Base-by-base conservation (phyloP, 2,797 vertebrate species). In the Microchirus variegatus region DNA sequence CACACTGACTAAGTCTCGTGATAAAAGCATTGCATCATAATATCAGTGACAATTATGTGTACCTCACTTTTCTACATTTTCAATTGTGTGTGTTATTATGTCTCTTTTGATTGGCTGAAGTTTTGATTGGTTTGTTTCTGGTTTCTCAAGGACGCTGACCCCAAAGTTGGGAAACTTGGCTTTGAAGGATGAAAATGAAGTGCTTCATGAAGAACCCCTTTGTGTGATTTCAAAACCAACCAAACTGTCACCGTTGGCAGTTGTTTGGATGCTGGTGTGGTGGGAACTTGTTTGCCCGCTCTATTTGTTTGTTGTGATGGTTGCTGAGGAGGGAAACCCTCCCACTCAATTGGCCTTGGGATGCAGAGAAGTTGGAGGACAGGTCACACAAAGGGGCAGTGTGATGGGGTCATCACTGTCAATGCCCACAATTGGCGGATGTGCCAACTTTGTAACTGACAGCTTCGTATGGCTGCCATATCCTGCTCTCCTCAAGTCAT, bases 211-310 rank as follows among this genome's bases (percentile, higher is more conserved):
- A 83, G 75, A 76, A 75, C 46, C 35, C 78, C 75, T 83, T 89
- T 88, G 83, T 88, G 63, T 13, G 42, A 76, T 75, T 85, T 83
- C 79, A 89, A 81, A 88, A 81, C 74, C 80, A 69, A 75, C 64
- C 80, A 82, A 80, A 85, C 80, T 78, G 81, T 84, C 86, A 84
- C 72, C 63, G 46, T 82, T 89, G 86, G 84, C 87, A 80, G 78
- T 86, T 82, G 77, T 82, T 84, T 86, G 84, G 85, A 87, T 18
- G 26, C 45, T 51, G 59, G 63, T 77, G 53, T 67, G 79, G 83
- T 90, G 90, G 83, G 87, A 90, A 89, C 85, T 89, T 87, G 84
- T 87, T 89, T 87, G 76, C 78, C 83, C 75, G 63, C 51, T 81
- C 74, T 81, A 75, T 87, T 87, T 89, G 81, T 87, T 88, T 90